Percentiles rank a stretch among this genome's conserved stretches.
Evolutionary conservation across 23 tunicate species (phyloP).

Genomic region (Halocynthia roretzi): DNA sequence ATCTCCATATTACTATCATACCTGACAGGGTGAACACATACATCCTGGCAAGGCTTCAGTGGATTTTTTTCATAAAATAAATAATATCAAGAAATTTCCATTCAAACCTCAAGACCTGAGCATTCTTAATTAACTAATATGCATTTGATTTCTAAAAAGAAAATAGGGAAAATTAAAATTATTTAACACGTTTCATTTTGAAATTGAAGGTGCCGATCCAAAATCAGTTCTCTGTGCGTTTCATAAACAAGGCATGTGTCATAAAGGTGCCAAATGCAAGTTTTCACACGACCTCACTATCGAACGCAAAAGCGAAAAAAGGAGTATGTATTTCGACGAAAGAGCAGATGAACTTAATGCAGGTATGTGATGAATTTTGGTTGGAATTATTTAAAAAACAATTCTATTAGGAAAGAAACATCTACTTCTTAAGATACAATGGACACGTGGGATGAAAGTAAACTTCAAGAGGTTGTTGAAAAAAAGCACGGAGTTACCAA

Average conservation of each 20-base stretch:
- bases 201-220: conserved; percentile 75
- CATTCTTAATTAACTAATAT: too few relatives aligned
- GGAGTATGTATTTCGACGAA: conserved; percentile 70
- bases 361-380: conserved; percentile 18
- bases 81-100: too few relatives aligned
- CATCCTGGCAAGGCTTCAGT: too few relatives aligned
- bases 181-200: not conserved
- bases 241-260: conserved; percentile 83
- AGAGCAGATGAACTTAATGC: conserved; percentile 61
- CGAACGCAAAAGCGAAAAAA: conserved; percentile 77
- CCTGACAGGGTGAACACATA: too few relatives aligned
- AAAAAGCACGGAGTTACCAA: conserved; percentile 93
- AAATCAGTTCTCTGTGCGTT: conserved; percentile 88
- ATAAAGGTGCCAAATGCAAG: conserved; percentile 83
- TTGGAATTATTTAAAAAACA: conserved; percentile 7
- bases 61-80: too few relatives aligned
- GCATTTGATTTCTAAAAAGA: too few relatives aligned
- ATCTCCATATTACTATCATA: too few relatives aligned
- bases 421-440: conserved; percentile 45
- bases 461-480: conserved; percentile 80
- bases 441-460: conserved; percentile 90
- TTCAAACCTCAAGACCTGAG: too few relatives aligned
- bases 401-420: not conserved
- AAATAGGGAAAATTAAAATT: too few relatives aligned
- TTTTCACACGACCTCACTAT: conserved; percentile 79